A percentile compares a stretch with the other conserved stretches of the same genome.
phyloP scores from a whole-genome alignment of 2,797 vertebrate species.

The Columba guinea region DNA sequence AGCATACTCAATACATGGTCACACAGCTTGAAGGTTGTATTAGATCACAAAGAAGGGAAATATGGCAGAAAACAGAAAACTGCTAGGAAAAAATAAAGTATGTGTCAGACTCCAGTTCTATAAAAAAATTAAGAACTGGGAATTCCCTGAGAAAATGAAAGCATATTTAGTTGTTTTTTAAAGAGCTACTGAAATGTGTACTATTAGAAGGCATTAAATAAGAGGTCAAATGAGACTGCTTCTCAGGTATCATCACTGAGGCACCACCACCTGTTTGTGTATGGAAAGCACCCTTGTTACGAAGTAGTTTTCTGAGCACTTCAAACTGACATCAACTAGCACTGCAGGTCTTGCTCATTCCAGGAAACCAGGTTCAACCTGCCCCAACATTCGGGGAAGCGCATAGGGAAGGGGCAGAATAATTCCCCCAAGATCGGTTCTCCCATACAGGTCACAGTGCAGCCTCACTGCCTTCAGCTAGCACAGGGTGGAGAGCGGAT shows the following conservation, averaged over 20 bases:
- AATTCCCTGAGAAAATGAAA: background rate
- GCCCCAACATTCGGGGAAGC: background rate
- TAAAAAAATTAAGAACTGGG: background rate
- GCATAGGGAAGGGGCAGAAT: background rate
- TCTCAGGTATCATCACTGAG: background rate
- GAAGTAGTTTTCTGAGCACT: background rate
- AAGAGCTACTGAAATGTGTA: background rate
- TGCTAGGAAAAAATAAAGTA: background rate
- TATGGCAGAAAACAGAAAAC: background rate
- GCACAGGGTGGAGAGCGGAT: background rate
- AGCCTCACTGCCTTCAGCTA: background rate
- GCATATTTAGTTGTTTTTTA: background rate
- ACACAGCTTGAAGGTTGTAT: background rate
- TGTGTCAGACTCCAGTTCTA: background rate
- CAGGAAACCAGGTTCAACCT: background rate
- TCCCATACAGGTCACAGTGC: background rate
- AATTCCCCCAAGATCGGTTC: background rate
- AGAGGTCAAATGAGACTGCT: background rate
- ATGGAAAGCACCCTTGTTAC: background rate
- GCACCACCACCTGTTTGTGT: background rate
- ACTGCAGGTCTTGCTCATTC: background rate
- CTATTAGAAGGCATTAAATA: background rate
- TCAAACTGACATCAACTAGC: background rate
- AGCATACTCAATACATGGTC: background rate
- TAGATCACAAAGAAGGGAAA: background rate